Base-by-base conservation (phyloP, 2,113 vertebrate genomes). In the Himantopus leucocephalus region DNA sequence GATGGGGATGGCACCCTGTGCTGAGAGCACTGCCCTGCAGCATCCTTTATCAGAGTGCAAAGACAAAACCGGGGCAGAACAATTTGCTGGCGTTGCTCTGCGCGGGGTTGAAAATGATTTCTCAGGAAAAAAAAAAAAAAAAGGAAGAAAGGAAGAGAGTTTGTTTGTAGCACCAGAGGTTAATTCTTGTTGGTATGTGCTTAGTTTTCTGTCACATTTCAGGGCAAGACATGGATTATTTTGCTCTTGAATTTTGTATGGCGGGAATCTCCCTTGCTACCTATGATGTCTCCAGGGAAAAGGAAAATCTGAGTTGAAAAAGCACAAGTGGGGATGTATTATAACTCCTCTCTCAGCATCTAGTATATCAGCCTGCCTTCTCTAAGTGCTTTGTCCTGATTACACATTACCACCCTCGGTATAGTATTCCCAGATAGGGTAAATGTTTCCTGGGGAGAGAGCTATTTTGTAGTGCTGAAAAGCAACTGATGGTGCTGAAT, bases 361-460 rank as follows among this genome's bases (percentile, higher is more conserved):
- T 53, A 22, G 39, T 43, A 0, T 41, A 67, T 37, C 75, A 85
- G 55, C 73, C 73, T 95, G 75, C 62, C 53, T 89, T 72, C 83
- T 92, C 45, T 27, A 55, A 86, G 59, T 72, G 92, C 88, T 68
- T 89, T 92, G 50, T 89, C 64, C 91, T 91, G 56, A 75, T 96
- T 92, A 66, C 39, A n/a, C 52, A 35, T 91, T 72, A 92, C 59
- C 17, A 45, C 77, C 35, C 43, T 89, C 0, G 3, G 48, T 64
- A 48, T 20, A 45, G 55, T 55, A 94, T 91, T 96, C 76, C n/a
- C 76, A 87, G 76, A 50, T 60, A 93, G 77, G 76, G 87, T 86
- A 80, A 93, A 77, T 84, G 41, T 91, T 91, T 95, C 84, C 62
- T 78, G 75, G 50, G 73, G 88, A 92, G 72, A 53, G 34, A 64